Evolutionary conservation across 2,888 invertebrate species (phyloP), one percentile per base, ranked within the genome.

Genomic region (Strigamia transsilvanica): DNA sequence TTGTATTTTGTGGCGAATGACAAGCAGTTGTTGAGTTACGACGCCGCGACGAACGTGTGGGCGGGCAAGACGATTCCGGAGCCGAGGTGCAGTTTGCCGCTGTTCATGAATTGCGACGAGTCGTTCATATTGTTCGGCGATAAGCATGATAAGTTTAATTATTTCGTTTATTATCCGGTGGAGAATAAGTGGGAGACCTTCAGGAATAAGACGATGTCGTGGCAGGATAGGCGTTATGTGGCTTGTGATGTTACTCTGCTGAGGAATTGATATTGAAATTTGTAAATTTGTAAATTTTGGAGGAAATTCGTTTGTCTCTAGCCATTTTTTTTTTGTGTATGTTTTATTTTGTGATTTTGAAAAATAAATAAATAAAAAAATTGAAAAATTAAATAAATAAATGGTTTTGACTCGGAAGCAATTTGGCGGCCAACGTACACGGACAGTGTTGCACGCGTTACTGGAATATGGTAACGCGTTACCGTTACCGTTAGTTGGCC

Each of bases 11-110:
- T 61, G 5, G 61, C 61, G 6, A 61, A 61, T 18, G 21, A 61
- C 18, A 61, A 61, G 18, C 61, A 61, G 23, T 61, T 61, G 61
- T 23, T 61, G 18, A 61, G 61, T 61, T 61, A 61, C 10, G 61
- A 61, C 18, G 18, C 61, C 3, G 61, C 18, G 4, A 61, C 9
- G 2, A 61, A 61, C 10, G n/a, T 61, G 9, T 61, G 61, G 61
- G 61, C 18, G 10, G 61, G 61, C 10, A 61, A 21, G 18, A 61
- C 61, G 18, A 61, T 61, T 18, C 61, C 61, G 9, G 61, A 61
- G n/a, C 18, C 18, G 18, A 61, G 18, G 23, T 61, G 61, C 23
- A 61, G 61, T 61, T 61, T 61, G 61, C 61, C 61, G 18, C n/a
- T 61, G 9, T 21, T 61, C 6, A 61, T 61, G 61, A 61, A 61